Evolutionary conservation across 1,140 invertebrate species (phyloP), one percentile per base, ranked within the genome.

Genomic region (Listronotus oregonensis): DNA sequence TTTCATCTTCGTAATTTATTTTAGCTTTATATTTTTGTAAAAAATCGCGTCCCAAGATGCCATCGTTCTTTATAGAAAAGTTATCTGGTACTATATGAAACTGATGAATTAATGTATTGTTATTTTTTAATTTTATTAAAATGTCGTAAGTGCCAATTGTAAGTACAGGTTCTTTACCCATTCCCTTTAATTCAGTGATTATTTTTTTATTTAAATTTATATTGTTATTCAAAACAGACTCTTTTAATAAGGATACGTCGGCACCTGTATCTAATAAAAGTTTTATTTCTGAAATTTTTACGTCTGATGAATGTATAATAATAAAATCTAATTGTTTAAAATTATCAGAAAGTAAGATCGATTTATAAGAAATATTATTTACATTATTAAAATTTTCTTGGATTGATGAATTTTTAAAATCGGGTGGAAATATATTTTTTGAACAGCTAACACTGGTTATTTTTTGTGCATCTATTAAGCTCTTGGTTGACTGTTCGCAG

Each of bases 11-110:
- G 10, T 47, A 47, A 17, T 47, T 18, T 15, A 47, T 47, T 47
- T 47, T 47, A 6, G 44, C 17, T 18, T 47, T 47, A 47, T 47
- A 47, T 47, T 47, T 47, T 18, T 47, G 44, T 6, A 47, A 47
- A 18, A 47, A 47, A 47, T 47, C 44, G 17, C 44, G 44, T 6
- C 44, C 15, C 11, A 47, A 47, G 5, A 47, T 12, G 3, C 44
- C 44, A 18, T 47, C 44, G 10, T 15, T 47, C 18, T 47, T 47
- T 17, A 47, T 47, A 5, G 44, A 17, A 18, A 18, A 17, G 18
- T 47, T 11, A 10, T 47, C 10, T 5, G 44, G 44, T 17, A 47
- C 17, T 17, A 47, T 47, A 10, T 47, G 44, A 47, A 47, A 47
- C 5, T 3, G n/a, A 18, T 47, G 44, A 15, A 18, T 17, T 15